Evolutionary conservation across 2,113 vertebrate genomes (phyloP).

Genomic region (Montifringilla adamsi): DNA sequence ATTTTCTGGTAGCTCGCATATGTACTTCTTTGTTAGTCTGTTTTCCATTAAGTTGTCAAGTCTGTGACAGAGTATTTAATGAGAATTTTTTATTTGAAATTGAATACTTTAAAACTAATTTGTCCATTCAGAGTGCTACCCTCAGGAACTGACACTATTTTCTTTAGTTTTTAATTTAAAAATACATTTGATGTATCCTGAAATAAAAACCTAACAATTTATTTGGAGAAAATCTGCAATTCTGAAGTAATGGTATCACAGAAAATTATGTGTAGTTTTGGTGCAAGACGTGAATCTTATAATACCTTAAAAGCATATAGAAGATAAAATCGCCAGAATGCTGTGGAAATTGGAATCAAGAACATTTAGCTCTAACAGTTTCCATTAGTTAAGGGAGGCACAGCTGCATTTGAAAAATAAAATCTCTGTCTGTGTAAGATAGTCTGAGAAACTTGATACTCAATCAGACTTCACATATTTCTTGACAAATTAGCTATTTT

Average conservation of each 20-base stretch:
- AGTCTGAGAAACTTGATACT: background rate
- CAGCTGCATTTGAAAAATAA: background rate
- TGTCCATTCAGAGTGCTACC: background rate
- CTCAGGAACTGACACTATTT: background rate
- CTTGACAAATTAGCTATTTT: background rate
- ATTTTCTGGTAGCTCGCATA: background rate
- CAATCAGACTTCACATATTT: background rate
- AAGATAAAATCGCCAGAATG: background rate
- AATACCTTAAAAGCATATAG: background rate
- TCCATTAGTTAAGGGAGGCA: background rate
- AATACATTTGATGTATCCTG: background rate
- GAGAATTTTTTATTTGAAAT: background rate
- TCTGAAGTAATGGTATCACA: background rate
- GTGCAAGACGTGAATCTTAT: background rate
- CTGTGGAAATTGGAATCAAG: background rate
- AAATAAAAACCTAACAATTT: background rate
- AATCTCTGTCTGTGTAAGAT: background rate
- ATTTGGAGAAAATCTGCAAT: background rate
- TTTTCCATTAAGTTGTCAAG: background rate
- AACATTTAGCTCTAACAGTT: background rate
- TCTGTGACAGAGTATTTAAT: background rate
- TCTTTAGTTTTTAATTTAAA: background rate
- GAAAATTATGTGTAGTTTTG: background rate
- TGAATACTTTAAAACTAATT: background rate
- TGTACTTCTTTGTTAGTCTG: background rate